Conservation (phyloP, 64 coral and sea anemone species). For the Pachyseris speciosa region DNA sequence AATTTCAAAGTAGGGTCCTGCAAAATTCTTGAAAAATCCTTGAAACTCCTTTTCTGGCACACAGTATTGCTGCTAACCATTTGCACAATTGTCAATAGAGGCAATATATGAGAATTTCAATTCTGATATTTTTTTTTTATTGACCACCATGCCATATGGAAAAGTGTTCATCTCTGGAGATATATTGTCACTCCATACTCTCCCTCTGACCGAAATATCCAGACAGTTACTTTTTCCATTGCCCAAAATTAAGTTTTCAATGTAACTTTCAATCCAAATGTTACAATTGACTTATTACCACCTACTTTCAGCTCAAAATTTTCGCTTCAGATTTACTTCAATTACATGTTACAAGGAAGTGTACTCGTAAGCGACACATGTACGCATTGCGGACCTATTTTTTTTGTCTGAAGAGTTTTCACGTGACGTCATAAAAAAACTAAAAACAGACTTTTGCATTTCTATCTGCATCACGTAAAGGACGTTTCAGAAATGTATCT, state of each 20-base stretch:
- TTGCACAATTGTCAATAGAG: constrained; percentile 9
- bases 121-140: not conserved
- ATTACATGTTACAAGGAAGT: not conserved
- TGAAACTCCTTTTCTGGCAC: not conserved
- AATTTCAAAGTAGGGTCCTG: constrained; percentile 30
- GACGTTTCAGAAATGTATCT: no score
- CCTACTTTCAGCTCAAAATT: not conserved
- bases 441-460: no score
- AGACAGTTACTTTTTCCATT: not conserved
- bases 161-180: not conserved
- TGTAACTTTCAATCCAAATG: not conserved
- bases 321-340: not conserved
- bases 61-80: constrained; percentile 4
- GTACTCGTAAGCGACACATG: not conserved
- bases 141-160: not conserved
- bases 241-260: not conserved
- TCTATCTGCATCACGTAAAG: no score
- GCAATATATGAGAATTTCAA: not conserved
- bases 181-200: not conserved
- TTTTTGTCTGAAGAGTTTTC: no score
- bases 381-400: no score
- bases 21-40: not conserved
- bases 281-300: not conserved
- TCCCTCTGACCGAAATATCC: not conserved
- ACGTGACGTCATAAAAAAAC: no score